Base-by-base conservation (phyloP, 1,140 invertebrate genomes). In the Neodiprion fabricii region DNA sequence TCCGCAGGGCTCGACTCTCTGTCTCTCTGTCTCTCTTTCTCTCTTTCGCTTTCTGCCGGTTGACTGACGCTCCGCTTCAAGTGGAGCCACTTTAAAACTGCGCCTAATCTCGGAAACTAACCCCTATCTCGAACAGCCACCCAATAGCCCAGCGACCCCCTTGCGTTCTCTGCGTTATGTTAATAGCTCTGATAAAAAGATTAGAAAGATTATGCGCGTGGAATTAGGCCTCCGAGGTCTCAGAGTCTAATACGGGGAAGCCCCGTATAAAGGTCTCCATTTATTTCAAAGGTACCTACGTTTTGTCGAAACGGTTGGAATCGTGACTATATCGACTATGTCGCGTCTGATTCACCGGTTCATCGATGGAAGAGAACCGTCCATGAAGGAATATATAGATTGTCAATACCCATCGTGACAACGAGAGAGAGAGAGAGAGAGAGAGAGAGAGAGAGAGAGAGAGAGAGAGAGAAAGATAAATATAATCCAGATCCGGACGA, bases 361-460 rank as follows among this genome's bases (percentile, higher is more conserved):
- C 28, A 40, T 40, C 28, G 28, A 40, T 40, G 28, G 28, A 40
- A 40, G 28, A 40, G 5, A 74, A 75, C 72, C 74, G 75, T 73
- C 70, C 76, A 70, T 73, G 76, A 73, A 71, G 67, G 74, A 77
- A 72, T 40, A 40, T 40, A 40, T 2, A 40, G 28, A 40, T 40
- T 40, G 28, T 40, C 28, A 40, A 40, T 40, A 40, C 1, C 28
- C 28, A 40, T 40, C 28, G 28, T 40, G 28, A 40, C 28, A 40
- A 40, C 28, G 28, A 40, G 28, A 1, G 40, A 66, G n/a, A 49
- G n/a, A 23, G 69, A 69, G 21, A 71, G 66, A 7, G 71, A 61
- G 17, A 12, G 40, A 65, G 7, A 23, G 28, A 28, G 28, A 1
- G 40, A 72, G n/a, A 49, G 8, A 23, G 69, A 69, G 21, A 71